A percentile compares a stretch with the other conserved stretches of the same genome.
phyloP scores from a whole-genome alignment of 2,888 invertebrate genomes.

The Amaurobius ferox region DNA sequence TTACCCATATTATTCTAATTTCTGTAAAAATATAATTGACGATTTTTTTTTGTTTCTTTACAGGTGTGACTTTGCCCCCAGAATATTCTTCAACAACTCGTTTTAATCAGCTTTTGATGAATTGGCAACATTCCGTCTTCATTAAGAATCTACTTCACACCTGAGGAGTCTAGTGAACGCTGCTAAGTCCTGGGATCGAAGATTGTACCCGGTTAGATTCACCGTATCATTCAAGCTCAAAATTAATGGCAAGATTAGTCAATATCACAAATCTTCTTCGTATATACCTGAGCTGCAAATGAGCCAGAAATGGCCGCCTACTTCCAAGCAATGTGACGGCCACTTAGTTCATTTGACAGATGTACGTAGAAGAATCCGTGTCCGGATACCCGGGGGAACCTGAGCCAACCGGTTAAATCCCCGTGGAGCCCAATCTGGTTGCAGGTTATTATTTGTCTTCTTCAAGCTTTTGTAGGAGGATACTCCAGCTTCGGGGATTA shows the following conservation, averaged over 20 bases:
- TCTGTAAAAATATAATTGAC: no score
- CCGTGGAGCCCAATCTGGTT: constrained; percentile 50
- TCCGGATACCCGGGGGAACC: constrained; percentile 48
- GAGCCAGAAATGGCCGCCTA: constrained; percentile 51
- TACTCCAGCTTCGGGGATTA: constrained; percentile 65
- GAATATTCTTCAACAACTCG: not conserved
- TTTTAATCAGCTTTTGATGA: not conserved
- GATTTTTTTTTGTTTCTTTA: constrained; percentile 11
- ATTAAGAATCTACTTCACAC: constrained; percentile 53
- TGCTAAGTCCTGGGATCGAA: constrained; percentile 31
- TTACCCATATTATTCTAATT: not conserved
- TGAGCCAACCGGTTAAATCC: constrained; percentile 64
- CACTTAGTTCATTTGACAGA: constrained; percentile 64
- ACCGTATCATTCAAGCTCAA: constrained; percentile 32
- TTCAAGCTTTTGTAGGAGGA: constrained; percentile 58
- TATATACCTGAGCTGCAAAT: constrained; percentile 49
- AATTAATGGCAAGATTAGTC: constrained; percentile 64
- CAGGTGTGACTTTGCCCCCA: not conserved
- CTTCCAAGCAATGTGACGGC: constrained; percentile 54
- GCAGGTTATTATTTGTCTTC: constrained; percentile 50
- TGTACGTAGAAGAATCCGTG: constrained; percentile 58
- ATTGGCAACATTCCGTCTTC: constrained; percentile 27
- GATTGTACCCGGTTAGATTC: constrained; percentile 40
- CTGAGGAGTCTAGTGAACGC: constrained; percentile 31
- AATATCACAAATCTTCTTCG: constrained; percentile 15